These are phyloP conservation scores for Cercopithecus petaurista DNA, from an alignment of 2,797 vertebrate species.

Conservation along the genomic window DNA sequence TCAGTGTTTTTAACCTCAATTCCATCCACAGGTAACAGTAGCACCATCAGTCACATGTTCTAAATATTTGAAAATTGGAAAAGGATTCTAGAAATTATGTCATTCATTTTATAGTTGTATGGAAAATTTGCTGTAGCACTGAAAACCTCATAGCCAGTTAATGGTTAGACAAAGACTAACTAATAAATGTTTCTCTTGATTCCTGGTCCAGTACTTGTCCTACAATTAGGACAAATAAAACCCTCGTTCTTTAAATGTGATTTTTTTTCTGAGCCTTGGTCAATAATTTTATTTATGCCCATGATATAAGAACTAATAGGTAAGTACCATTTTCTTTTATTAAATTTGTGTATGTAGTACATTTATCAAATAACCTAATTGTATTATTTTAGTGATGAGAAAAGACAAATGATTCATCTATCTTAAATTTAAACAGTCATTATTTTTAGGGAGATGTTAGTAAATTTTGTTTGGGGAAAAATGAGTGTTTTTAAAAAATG, in stretches of 20 bases:
- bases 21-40: not conserved
- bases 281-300: slow-evolving; percentile 30
- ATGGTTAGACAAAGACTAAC: not conserved
- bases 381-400: slow-evolving; percentile 39
- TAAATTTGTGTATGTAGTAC: not conserved
- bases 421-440: slow-evolving; percentile 26
- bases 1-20: not conserved
- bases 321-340: slow-evolving; percentile 14
- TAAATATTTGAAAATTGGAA: slow-evolving; percentile 46
- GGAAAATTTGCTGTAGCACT: not conserved
- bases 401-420: slow-evolving; percentile 41
- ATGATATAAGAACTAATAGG: not conserved
- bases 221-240: not conserved
- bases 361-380: not conserved
- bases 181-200: not conserved
- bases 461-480: slow-evolving; percentile 34
- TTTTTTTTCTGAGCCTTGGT: slow-evolving; percentile 20
- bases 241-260: not conserved
- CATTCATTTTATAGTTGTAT: not conserved
- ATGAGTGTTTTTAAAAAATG: not conserved
- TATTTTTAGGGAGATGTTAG: not conserved
- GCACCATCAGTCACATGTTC: not conserved
- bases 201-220: not conserved
- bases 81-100: slow-evolving; percentile 27
- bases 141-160: not conserved